These are phyloP conservation scores for Drosophila biarmipes DNA, from an alignment of 1,140 invertebrate genomes.

Conservation along the genomic window DNA sequence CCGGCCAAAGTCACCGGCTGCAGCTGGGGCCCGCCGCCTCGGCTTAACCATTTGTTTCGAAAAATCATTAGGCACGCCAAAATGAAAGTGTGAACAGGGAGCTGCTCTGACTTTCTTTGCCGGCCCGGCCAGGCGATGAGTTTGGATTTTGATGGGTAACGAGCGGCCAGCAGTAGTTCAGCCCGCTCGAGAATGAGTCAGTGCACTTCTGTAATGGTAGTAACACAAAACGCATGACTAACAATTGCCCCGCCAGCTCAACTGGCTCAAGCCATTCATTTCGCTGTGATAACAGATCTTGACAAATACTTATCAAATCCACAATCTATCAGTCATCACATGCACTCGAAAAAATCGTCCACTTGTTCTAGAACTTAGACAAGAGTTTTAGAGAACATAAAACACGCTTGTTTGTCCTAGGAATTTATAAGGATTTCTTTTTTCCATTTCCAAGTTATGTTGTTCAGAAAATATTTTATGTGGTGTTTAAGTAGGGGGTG, in stretches of 20 bases:
- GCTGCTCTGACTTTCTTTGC: conserved; percentile 60
- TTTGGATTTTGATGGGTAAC: conserved; percentile 19
- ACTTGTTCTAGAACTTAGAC: background rate
- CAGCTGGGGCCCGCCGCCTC: conserved; percentile 5
- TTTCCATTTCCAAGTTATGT: no score
- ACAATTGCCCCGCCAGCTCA: conserved; percentile 30
- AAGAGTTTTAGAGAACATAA: background rate
- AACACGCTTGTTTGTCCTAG: no score
- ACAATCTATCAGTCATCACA: conserved; percentile 7
- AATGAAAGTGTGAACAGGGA: conserved; percentile 74
- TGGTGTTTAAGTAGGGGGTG: no score
- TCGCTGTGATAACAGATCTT: conserved; percentile 40
- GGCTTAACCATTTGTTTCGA: conserved; percentile 37
- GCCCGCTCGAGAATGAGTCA: conserved; percentile 63
- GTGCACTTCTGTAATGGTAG: conserved; percentile 65
- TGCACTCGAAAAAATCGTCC: background rate
- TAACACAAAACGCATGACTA: conserved; percentile 51
- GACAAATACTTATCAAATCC: conserved; percentile 28
- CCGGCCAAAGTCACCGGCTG: conserved; percentile 28
- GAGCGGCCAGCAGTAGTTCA: conserved; percentile 8
- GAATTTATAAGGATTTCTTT: no score
- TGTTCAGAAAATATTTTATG: no score
- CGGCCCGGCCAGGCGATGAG: conserved; percentile 26
- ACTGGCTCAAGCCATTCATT: conserved; percentile 9
- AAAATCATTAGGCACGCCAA: conserved; percentile 60